Conservation (phyloP, 1,140 invertebrate species). For the Mylabris phalerata region DNA sequence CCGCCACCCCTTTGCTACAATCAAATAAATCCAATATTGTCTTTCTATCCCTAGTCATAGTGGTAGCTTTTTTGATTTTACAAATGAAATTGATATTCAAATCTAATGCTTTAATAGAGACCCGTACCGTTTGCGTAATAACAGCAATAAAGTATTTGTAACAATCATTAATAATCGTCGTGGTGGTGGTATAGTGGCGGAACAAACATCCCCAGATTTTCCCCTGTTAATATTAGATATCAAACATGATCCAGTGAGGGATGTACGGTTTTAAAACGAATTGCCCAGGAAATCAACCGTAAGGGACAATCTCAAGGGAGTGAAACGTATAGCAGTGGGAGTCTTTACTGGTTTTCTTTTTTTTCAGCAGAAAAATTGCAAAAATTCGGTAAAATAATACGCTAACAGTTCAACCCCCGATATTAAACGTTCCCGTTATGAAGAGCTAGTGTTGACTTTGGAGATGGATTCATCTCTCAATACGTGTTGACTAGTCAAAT, state of each 20-base stretch:
- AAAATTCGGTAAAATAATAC: too few relatives aligned
- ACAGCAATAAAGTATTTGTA: constrained; percentile 18
- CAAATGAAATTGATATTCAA: too few relatives aligned
- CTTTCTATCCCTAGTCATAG: too few relatives aligned
- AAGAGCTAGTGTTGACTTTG: constrained; percentile 31
- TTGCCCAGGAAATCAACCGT: not conserved
- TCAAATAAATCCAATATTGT: too few relatives aligned
- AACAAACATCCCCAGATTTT: not conserved
- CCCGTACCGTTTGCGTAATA: not conserved
- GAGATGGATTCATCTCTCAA: constrained; percentile 31
- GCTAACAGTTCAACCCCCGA: constrained; percentile 6
- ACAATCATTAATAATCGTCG: constrained; percentile 1
- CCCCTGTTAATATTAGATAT: not conserved
- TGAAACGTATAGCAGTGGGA: not conserved
- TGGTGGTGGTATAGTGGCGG: not conserved
- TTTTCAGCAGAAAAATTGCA: too few relatives aligned
- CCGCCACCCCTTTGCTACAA: too few relatives aligned
- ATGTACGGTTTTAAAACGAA: not conserved
- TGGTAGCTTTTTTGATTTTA: too few relatives aligned
- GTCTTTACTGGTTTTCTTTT: too few relatives aligned
- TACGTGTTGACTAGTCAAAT: constrained; percentile 39
- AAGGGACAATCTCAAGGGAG: not conserved
- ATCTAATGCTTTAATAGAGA: too few relatives aligned
- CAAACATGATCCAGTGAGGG: not conserved
- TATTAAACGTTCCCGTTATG: constrained; percentile 37